Base-by-base conservation (phyloP, 2,113 vertebrate species). In the Paedocypris sp. region DNA sequence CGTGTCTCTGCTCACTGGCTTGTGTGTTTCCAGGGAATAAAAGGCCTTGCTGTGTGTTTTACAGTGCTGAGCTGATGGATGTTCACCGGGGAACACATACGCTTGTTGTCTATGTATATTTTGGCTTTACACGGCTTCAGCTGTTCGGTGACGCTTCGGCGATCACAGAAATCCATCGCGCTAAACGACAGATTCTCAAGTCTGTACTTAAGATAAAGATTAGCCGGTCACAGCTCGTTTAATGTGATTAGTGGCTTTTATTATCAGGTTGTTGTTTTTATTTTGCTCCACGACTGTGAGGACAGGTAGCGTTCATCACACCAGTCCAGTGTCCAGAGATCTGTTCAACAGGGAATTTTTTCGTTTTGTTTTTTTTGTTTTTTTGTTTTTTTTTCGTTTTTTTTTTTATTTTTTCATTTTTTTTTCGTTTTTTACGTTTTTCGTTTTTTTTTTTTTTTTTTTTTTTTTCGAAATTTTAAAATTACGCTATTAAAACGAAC, bases 21-120 rank as follows among this genome's bases (percentile, higher is more conserved):
- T 38, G 22, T 26, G 38, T 57, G 25, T 31, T 42, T 48, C 12
- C 19, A 42, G 3, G 41, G 52, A 15, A 41, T 15, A 41, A 65
- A 47, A n/a, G n/a, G 42, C 38, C 42, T 10, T 42, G 57, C 62
- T 52, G 51, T 41, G 6, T 28, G 43, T 51, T 25, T 57, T 28
- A 48, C 26, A 23, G 15, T 41, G 12, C 39, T 56, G 4, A 32
- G 22, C n/a, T 56, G 51, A 56, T 33, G 33, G 41, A 64, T 36
- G 33, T 41, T n/a, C 9, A 36, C 38, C 43, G 29, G 49, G 56
- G 16, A 43, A 19, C 46, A 41, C 4, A 2, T 20, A 13, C 25
- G 18, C 28, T 2, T 11, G n/a, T 13, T 43, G 25, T 6, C 45
- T 53, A 26, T 28, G 35, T 54, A 28, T 41, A 56, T 28, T 5